A percentile compares a stretch with the other conserved stretches of the same genome.
Conservation (phyloP, 2,797 vertebrate species). For the Alcedo atthis region DNA sequence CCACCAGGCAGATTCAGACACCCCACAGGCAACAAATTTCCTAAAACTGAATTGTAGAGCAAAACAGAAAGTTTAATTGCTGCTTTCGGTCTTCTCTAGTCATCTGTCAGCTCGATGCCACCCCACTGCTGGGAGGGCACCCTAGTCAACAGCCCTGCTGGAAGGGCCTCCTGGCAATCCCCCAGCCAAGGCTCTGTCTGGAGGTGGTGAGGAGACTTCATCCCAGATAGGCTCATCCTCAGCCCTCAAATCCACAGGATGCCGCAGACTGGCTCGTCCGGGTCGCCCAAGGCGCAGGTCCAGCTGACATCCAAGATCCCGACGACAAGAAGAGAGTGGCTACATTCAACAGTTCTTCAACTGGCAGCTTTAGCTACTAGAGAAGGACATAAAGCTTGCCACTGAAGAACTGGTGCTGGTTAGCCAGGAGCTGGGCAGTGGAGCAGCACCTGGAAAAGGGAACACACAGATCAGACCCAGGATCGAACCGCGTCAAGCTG, state of each 20-base stretch:
- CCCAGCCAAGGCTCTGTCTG: neutral
- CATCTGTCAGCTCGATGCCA: neutral
- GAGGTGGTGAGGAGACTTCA: neutral
- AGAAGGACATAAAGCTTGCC: constrained; percentile 99
- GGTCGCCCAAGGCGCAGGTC: fast-evolving
- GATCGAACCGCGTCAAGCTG: fast-evolving
- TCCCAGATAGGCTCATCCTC: fast-evolving
- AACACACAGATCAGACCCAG: constrained; percentile 23
- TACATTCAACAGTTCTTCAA: constrained; percentile 99
- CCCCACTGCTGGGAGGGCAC: fast-evolving
- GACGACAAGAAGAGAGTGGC: constrained; percentile 79
- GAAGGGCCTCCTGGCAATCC: neutral
- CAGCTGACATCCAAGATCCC: neutral
- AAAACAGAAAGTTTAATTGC: constrained; percentile 47
- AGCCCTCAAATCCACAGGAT: neutral
- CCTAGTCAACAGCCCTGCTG: fast-evolving
- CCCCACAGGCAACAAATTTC: neutral
- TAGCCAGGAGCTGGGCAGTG: constrained; percentile 82
- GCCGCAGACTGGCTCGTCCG: neutral
- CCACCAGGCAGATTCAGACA: neutral
- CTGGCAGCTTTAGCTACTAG: constrained; percentile 99
- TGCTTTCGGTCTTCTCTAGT: neutral
- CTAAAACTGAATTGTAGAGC: neutral
- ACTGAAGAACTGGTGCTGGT: constrained; percentile 99
- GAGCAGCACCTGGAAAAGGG: constrained; percentile 32